Percentiles rank a stretch among this genome's conserved stretches.
phyloP scores from a whole-genome alignment of 30 jellyfish, hydroid and myxozoan species.

The Turritopsis rubra region DNA sequence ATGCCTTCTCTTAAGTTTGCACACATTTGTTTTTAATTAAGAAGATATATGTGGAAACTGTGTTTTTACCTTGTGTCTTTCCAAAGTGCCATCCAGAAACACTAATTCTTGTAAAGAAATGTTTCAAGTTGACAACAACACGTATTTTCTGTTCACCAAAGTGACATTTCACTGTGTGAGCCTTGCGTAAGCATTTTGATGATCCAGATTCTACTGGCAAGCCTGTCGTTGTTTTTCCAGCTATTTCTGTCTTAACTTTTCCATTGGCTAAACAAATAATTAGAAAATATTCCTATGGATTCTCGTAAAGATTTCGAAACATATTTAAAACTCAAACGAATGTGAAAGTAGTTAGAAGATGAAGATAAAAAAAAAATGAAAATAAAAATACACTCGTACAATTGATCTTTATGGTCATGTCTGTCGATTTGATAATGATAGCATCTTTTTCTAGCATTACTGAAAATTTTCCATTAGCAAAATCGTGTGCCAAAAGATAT shows the following conservation, averaged over 20 bases:
- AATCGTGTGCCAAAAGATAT: constrained; percentile 92
- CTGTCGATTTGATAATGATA: constrained; percentile 81
- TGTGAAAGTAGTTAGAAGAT: too few relatives aligned
- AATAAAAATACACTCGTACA: neutral
- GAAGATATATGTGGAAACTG: too few relatives aligned
- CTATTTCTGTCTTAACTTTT: constrained; percentile 47
- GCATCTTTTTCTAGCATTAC: constrained; percentile 74
- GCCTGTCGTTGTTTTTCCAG: constrained; percentile 37
- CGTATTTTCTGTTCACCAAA: constrained; percentile 52
- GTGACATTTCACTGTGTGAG: constrained; percentile 44
- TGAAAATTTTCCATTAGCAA: constrained; percentile 69
- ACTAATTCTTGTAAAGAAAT: constrained; percentile 63
- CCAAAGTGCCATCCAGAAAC: constrained; percentile 84
- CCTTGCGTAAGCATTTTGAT: constrained; percentile 46
- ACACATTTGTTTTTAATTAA: too few relatives aligned
- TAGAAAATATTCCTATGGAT: too few relatives aligned
- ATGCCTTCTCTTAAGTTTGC: neutral
- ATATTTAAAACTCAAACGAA: neutral
- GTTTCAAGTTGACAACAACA: constrained; percentile 57
- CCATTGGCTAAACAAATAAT: constrained; percentile 23
- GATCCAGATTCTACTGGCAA: constrained; percentile 81
- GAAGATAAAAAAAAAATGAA: too few relatives aligned
- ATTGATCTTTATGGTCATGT: constrained; percentile 65
- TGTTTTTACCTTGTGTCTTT: constrained; percentile 70
- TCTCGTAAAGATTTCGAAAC: neutral